Base-by-base conservation (phyloP, 2,113 vertebrate species). In the Hippocampus abdominalis region DNA sequence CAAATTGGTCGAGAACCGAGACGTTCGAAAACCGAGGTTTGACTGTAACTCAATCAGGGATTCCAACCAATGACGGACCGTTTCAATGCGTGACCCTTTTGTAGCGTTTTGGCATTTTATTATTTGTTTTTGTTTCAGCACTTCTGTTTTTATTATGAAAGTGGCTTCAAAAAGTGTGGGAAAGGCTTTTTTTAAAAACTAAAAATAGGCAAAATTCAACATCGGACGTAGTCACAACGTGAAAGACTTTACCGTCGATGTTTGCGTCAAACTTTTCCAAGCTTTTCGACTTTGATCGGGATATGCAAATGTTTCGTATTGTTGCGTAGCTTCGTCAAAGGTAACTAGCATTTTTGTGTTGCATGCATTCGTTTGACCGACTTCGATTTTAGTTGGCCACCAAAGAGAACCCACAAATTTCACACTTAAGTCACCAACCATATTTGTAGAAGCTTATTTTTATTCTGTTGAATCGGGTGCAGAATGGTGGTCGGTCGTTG, bases 401-500 rank as follows among this genome's bases (percentile, higher is more conserved):
- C 29, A 15, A 20, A n/a, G 16, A 53, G 65, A 27, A 36, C 32
- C 0, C 32, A 36, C 32, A 32, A 32, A 32, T 32, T 32, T 32
- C 32, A 32, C 32, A 36, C 32, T 36, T 36, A 6, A 36, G 32
- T 36, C 32, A 36, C 32, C 32, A 36, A 36, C 32, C 32, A 36
- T 54, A 39, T 36, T 13, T 10, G 39, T 21, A 53, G 20, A 29
- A 39, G 29, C 9, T 32, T 8, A 53, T 66, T 53, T 66, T 21
- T 39, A 5, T 59, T 48, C 20, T 49, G 23, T 9, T 44, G 8
- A 13, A 48, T 18, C 11, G 25, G 42, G 27, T 66, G 32, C 56
- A 54, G 65, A 73, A 69, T 13, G 42, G 64, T n/a, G 68, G 46
- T 42, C 18, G 1, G 4, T n/a, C 40, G 39, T 25, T 54, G 68